A percentile compares a stretch with the other conserved stretches of the same genome.
phyloP scores from a whole-genome alignment of 1,140 invertebrate species.

The Eubasilissa regina region DNA sequence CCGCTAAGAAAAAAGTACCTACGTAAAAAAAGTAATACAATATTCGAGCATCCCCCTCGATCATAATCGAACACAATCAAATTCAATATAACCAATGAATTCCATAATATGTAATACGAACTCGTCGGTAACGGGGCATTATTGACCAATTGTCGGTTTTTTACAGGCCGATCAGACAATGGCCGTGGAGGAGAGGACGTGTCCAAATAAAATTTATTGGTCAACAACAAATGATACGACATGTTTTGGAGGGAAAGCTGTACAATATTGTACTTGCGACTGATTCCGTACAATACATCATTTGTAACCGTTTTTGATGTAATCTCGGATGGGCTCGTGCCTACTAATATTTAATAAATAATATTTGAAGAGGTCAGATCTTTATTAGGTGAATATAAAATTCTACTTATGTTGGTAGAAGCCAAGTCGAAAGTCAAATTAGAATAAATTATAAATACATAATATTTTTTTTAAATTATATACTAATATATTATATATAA shows the following conservation, averaged over 20 bases:
- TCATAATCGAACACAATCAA: constrained; percentile 48
- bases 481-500: no score
- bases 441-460: no score
- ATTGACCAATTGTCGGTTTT: constrained; percentile 59
- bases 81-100: constrained; percentile 50
- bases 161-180: constrained; percentile 32
- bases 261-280: no score
- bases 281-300: no score
- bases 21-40: constrained; percentile 27
- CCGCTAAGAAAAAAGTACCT: background rate
- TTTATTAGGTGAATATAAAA: no score
- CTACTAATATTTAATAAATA: no score
- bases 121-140: constrained; percentile 57
- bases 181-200: constrained; percentile 46
- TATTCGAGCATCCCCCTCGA: constrained; percentile 17
- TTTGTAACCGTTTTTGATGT: no score
- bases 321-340: no score
- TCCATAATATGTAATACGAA: constrained; percentile 54
- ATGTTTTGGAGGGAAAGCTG: constrained; percentile 12
- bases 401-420: no score
- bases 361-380: no score
- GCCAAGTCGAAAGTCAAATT: no score
- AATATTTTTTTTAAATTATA: no score
- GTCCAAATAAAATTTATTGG: constrained; percentile 60
- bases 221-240: constrained; percentile 49